Evolutionary conservation across 2,888 invertebrate genomes (phyloP), one percentile per base, ranked within the genome.

Genomic region (Xylota segnis): DNA sequence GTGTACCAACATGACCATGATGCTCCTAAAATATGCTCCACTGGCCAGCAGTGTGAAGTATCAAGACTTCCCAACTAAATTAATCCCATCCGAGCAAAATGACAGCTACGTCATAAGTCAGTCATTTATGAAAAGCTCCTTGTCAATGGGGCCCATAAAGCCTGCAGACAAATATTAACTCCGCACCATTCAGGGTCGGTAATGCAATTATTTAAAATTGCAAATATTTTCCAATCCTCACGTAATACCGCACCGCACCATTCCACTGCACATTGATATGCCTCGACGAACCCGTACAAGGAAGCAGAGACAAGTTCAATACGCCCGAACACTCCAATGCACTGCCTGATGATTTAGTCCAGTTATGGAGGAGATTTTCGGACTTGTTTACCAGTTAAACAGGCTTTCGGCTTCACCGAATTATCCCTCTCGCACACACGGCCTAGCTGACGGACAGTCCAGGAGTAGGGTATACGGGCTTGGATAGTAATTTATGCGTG

Each of bases 371-470:
- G 65, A 71, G 61, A 68, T 63, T 84, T 79, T 52, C 54, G 65
- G 58, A 79, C 65, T 75, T 75, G 71, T 76, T 84, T 79, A 37
- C 70, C 59, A 45, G 70, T 54, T 63, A 79, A 75, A 79, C 75
- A 79, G 84, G 84, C 84, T 74, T 65, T 70, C 29, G 52, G 65
- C 84, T 65, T 59, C 54, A 68, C 74, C 79, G 74, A 70, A 75
- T 79, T 79, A 75, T 45, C 45, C 65, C 50, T 52, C 63, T 27
- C 52, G n/a, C 43, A 37, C 65, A 58, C 50, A n/a, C 56, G 23
- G 52, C 32, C 40, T 27, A 61, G 45, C 37, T 37, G 58, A 56
- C 37, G 43, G 32, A 54, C 74, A 50, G 14, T 59, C 32, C 58
- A 65, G 16, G 40, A 52, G 59, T 10, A 63, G 29, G n/a, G 40